Evolutionary conservation across 1,140 invertebrate species (phyloP).

Genomic region (Drosophila grimshawi): DNA sequence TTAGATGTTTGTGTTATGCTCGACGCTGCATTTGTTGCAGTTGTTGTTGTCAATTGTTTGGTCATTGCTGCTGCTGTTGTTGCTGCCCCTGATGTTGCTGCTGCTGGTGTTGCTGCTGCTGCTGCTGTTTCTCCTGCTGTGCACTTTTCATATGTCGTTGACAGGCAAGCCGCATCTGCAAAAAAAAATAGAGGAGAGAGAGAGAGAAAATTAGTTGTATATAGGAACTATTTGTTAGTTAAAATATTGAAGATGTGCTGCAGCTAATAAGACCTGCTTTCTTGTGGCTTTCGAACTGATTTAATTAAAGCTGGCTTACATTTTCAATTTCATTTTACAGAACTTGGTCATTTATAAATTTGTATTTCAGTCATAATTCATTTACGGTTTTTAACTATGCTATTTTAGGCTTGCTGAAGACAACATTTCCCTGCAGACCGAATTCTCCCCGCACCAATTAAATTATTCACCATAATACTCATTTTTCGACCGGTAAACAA

Average conservation of each 20-base stretch:
- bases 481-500: too few species aligned
- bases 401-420: too few species aligned
- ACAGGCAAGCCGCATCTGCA: conserved; percentile 68
- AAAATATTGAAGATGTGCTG: not conserved
- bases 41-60: conserved; percentile 74
- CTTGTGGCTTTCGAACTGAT: not conserved
- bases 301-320: too few species aligned
- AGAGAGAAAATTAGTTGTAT: not conserved
- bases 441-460: too few species aligned
- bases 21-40: conserved; percentile 68
- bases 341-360: too few species aligned
- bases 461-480: too few species aligned
- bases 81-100: conserved; percentile 39
- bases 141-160: conserved; percentile 60
- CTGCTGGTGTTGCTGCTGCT: conserved; percentile 26
- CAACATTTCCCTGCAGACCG: too few species aligned
- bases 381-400: too few species aligned
- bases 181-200: not conserved
- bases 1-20: conserved; percentile 68
- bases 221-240: conserved; percentile 14
- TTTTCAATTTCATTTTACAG: too few species aligned
- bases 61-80: conserved; percentile 64
- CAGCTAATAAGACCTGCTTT: not conserved
- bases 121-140: conserved; percentile 28
- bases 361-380: too few species aligned